phyloP scores from a whole-genome alignment of 2,113 vertebrate genomes.

The Lampris incognitus region DNA sequence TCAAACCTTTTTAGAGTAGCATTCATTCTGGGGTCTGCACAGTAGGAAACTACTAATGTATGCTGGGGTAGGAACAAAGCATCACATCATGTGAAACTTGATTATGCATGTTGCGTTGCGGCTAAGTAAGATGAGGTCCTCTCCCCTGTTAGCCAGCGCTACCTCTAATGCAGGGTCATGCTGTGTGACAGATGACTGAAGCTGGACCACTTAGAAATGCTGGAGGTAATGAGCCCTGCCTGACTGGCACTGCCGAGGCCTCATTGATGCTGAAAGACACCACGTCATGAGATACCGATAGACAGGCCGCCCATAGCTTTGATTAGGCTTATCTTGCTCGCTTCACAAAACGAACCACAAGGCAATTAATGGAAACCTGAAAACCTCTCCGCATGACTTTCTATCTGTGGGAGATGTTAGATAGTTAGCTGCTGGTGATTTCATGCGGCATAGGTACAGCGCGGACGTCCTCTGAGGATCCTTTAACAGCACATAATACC shows the following conservation, averaged over 20 bases:
- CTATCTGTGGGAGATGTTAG: neutral
- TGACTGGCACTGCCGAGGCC: conserved; percentile 22
- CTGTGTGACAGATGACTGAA: conserved; percentile 64
- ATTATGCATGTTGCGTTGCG: conserved; percentile 62
- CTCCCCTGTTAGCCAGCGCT: conserved; percentile 36
- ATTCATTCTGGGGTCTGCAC: too few relatives aligned
- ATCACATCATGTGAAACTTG: conserved; percentile 54
- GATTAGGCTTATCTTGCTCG: neutral
- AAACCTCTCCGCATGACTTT: neutral
- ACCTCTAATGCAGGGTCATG: conserved; percentile 50
- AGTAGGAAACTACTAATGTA: conserved; percentile 40
- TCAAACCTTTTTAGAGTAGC: too few relatives aligned
- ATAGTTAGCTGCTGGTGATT: too few relatives aligned
- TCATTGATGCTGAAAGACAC: conserved; percentile 23
- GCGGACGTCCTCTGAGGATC: too few relatives aligned
- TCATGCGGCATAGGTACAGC: too few relatives aligned
- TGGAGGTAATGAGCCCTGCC: conserved; percentile 32
- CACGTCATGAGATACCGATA: conserved; percentile 19
- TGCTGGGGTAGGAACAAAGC: conserved; percentile 32
- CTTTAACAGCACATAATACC: too few relatives aligned
- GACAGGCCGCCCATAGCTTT: neutral
- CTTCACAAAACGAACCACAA: neutral
- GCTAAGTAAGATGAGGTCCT: conserved; percentile 52
- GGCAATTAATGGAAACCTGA: neutral
- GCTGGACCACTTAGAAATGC: conserved; percentile 56